Conservation (phyloP, 2,797 vertebrate genomes). For the Myoxocephalus aenaeus region DNA sequence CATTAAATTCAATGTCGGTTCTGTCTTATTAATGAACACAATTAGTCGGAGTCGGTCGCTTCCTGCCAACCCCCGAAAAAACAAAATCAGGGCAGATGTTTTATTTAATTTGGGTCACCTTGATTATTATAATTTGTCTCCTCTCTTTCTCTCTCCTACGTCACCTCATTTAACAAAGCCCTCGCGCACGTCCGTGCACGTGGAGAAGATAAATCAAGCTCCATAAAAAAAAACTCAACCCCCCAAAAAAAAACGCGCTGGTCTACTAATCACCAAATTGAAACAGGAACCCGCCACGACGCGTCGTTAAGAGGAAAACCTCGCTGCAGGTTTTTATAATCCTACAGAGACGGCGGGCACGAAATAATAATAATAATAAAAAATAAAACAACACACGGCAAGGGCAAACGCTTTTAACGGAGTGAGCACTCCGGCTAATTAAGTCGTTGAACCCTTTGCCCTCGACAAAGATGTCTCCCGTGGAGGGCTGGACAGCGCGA, state of each 20-base stretch:
- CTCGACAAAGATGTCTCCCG: slow-evolving; percentile 75
- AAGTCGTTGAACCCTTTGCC: slow-evolving; percentile 77
- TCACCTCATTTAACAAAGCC: slow-evolving; percentile 30
- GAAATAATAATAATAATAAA: neutral
- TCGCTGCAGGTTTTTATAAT: slow-evolving; percentile 60
- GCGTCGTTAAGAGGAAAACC: slow-evolving; percentile 63
- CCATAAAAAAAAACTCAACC: slow-evolving; percentile 47
- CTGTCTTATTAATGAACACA: slow-evolving; percentile 7
- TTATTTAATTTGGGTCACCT: slow-evolving; percentile 62
- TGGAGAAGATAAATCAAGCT: slow-evolving; percentile 69
- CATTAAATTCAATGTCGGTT: neutral
- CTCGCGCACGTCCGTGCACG: slow-evolving; percentile 27
- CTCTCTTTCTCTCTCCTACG: slow-evolving; percentile 21
- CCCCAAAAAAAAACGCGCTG: slow-evolving; percentile 44
- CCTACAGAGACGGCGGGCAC: slow-evolving; percentile 63
- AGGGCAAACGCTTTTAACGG: slow-evolving; percentile 63
- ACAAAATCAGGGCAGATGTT: slow-evolving; percentile 14
- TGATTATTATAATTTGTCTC: slow-evolving; percentile 51
- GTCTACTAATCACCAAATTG: slow-evolving; percentile 75
- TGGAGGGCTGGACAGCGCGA: neutral
- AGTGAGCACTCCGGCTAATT: slow-evolving; percentile 79
- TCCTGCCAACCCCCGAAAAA: neutral
- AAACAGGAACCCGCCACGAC: slow-evolving; percentile 59
- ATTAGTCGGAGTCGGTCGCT: no score
- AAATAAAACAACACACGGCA: slow-evolving; percentile 4